Base-by-base conservation (phyloP, 2,797 vertebrate genomes). In the Mormyrops boulengeri region DNA sequence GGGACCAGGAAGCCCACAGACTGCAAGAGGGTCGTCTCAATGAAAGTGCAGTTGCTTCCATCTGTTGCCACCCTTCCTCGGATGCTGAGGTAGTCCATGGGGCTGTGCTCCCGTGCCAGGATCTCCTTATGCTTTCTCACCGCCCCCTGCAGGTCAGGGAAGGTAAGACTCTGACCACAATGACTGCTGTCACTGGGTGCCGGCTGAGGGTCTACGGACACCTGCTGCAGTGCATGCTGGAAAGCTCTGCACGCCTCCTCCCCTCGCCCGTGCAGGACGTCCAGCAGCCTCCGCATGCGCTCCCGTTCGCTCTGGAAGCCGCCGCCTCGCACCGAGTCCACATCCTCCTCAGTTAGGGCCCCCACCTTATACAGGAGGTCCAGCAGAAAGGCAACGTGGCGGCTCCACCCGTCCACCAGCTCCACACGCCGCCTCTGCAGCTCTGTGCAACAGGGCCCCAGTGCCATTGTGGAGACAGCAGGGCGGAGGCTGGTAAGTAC, bases 171-270 rank as follows among this genome's bases (percentile, higher is more conserved):
- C 41, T 88, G 89, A 12, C 9, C 34, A 14, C n/a, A 60, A 22
- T 19, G 0, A 1, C 49, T 89, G 5, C 73, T 49, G 11, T 11
- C 1, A 5, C 14, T 52, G 19, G 7, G 12, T 8, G 17, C 7
- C 8, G 12, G 66, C 86, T 4, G 60, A 60, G 0, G n/a, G 8
- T 0, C 47, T 22, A 0, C 38, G 12, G 38, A 2, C n/a, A 41
- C 26, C n/a, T 26, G 60, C 44, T 19, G 66, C 38, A 73, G 19
- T 3, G 87, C 19, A 3, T 84, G 88, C 14, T 91, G 55, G 44
- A 94, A 93, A 1, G 90, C 91, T 0, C 91, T 90, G 41, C 93
- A 93, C 0, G 92, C 88, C 34, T 93, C 93, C 57, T 94, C 93
- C 34, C 93, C 93, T 82, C 93, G 90, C 0, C 92, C 91, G 1